Evolutionary conservation across 2,113 vertebrate genomes (phyloP).

Genomic region (Tenrec ecaudatus): DNA sequence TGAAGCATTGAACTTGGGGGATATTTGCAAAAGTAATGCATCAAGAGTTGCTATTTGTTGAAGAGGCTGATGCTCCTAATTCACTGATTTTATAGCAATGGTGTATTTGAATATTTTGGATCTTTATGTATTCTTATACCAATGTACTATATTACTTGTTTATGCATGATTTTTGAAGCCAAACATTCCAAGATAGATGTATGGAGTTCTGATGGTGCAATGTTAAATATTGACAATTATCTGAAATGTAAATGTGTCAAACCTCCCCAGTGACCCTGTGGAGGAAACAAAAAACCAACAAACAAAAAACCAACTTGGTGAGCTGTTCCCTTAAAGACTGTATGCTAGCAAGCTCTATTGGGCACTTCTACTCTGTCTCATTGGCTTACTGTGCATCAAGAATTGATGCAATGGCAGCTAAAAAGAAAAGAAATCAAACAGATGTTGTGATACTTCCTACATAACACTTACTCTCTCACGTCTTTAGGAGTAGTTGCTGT

Average conservation of each 20-base stretch:
- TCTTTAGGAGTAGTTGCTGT: not conserved
- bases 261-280: not conserved
- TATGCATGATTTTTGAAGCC: not conserved
- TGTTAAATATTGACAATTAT: not conserved
- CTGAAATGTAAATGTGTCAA: not conserved
- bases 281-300: not conserved
- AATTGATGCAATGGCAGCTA: not conserved
- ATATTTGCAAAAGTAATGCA: not conserved
- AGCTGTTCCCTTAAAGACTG: not conserved
- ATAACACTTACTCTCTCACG: not conserved
- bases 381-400: not conserved
- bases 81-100: not conserved
- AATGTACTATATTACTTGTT: not conserved
- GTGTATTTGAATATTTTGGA: not conserved
- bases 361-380: not conserved
- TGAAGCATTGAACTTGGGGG: conserved; percentile 56
- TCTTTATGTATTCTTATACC: not conserved
- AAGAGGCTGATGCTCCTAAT: not conserved
- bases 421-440: not conserved
- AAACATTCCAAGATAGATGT: not conserved
- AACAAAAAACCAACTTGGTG: not conserved
- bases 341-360: not conserved
- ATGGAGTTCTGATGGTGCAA: not conserved
- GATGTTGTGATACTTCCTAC: not conserved
- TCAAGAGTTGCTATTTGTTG: not conserved